Base-by-base conservation (phyloP, 2,888 invertebrate genomes). In the Acronicta aceris region DNA sequence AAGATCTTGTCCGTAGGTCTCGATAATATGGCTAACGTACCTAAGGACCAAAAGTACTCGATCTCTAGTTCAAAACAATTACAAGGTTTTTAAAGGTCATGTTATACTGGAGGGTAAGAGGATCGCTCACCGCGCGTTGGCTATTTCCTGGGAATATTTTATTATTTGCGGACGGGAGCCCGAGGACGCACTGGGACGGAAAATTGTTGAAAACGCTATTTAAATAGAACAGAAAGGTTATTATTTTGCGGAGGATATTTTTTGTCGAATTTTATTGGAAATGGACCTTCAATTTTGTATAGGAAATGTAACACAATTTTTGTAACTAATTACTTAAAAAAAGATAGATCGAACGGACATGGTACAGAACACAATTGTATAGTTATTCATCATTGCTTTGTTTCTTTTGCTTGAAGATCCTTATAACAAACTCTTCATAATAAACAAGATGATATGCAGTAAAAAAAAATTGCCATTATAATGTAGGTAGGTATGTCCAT, bases 101-200 rank as follows among this genome's bases (percentile, higher is more conserved):
- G 12, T 15, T 41, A 38, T 4, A 8, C 5, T 63, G 60, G 75
- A 30, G 42, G 36, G 40, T 49, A 13, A 16, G 52, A 65, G 16
- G 70, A 74, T 70, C 63, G 38, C 41, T 74, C 53, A 52, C 49
- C 53, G 47, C 57, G 68, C 57, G 55, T 30, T 16, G 57, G 59
- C 60, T 68, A 71, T 75, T 71, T 78, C 72, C 60, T 65, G 46
- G 55, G 56, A 64, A 71, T 65, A 71, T 67, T 78, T 75, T 75
- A 71, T 78, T 75, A 78, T 71, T 60, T 65, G 76, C 45, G 69
- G 62, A 66, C 49, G n/a, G 64, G 63, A 47, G 52, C 42, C 45
- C 45, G 49, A 57, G 49, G 45, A 59, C 60, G 59, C 63, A 65
- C 60, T 59, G 56, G 49, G 25, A 46, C 17, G 68, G 71, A 64